Base-by-base conservation (phyloP, 2,113 vertebrate genomes). In the Perca fluviatilis region DNA sequence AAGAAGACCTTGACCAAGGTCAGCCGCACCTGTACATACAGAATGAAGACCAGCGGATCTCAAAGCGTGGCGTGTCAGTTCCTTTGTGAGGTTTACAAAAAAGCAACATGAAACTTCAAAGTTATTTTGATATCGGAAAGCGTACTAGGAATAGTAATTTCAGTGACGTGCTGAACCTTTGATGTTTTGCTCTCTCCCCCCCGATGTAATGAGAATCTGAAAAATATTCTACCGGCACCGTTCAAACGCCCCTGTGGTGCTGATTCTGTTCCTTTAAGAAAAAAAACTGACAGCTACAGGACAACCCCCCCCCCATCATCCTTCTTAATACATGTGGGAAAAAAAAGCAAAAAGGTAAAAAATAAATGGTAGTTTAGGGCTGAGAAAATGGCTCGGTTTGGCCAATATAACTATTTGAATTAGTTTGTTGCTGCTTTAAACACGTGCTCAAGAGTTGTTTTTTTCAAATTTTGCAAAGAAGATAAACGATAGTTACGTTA, bases 51-150 rank as follows among this genome's bases (percentile, higher is more conserved):
- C 62, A n/a, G 79, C 53, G 1, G 54, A 70, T 91, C 86, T 89
- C 82, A 78, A 82, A 80, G 83, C 82, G 18, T 2, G 50, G 66
- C 58, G 83, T 80, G 88, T 83, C 88, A 73, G 84, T 69, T 87
- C 86, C 73, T 85, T 83, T 91, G 91, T 92, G 88, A 83, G 84
- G 67, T 86, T 90, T 89, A 92, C 91, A 89, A 94, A 91, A 88
- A 86, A 90, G 78, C 50, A 92, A 84, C 89, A 90, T 58, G 64
- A 71, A 91, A 93, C 92, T 92, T 95, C 94, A 94, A 94, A 95
- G 95, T 93, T 90, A 88, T 94, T 91, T 92, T 89, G 82, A 93
- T 91, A 92, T 88, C 58, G 81, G 85, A 89, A 89, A 82, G 85
- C 90, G 84, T 69, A 85, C 84, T n/a, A 77, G 76, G 89, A 87